Conservation (phyloP, 2,113 vertebrate species). For the Ctenomys sociabilis region DNA sequence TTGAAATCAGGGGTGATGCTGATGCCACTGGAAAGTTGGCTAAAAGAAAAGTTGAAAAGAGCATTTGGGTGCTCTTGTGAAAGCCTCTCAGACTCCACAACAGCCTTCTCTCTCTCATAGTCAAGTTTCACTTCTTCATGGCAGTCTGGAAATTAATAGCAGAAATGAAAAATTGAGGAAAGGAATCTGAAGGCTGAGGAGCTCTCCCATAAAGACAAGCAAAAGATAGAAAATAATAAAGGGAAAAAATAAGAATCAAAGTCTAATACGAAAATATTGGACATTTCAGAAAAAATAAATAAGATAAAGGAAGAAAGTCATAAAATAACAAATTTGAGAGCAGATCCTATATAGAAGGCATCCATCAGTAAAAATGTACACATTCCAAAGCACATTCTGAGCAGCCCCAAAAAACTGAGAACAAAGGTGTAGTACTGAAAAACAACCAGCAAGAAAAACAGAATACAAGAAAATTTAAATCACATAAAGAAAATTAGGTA, state of each 20-base stretch:
- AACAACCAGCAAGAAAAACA: not conserved
- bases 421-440: not conserved
- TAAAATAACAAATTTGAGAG: not conserved
- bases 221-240: not conserved
- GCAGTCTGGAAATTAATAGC: not conserved
- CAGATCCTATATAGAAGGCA: not conserved
- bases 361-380: not conserved
- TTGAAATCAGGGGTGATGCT: not conserved
- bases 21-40: not conserved
- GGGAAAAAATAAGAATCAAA: not conserved
- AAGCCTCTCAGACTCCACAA: not conserved
- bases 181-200: not conserved
- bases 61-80: not conserved
- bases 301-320: not conserved
- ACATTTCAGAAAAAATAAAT: conserved; percentile 9
- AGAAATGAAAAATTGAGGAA: conserved; percentile 24
- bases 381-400: not conserved
- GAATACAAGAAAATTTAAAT: conserved; percentile 11
- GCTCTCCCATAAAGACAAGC: not conserved
- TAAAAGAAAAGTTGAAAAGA: not conserved
- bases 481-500: not conserved
- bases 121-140: not conserved
- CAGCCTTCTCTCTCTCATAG: not conserved
- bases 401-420: not conserved
- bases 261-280: not conserved